phyloP scores from a whole-genome alignment of 2,888 invertebrate species.

The Diarsia mendica region DNA sequence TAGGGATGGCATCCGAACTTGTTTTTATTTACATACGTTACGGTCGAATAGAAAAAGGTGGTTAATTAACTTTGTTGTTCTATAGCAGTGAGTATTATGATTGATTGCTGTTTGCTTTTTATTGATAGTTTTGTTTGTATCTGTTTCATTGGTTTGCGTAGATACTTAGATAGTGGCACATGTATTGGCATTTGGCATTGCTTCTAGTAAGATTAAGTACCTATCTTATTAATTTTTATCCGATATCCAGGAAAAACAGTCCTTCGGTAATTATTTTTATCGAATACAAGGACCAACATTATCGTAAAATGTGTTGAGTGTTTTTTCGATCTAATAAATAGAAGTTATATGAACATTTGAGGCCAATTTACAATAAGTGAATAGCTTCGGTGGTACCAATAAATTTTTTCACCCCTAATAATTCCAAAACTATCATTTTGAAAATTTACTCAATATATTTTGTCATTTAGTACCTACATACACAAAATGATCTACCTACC shows the following conservation, averaged over 20 bases:
- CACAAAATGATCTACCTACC: background rate
- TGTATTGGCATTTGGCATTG: conserved; percentile 7
- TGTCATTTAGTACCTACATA: background rate
- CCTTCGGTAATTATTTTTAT: background rate
- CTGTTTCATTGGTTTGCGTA: conserved; percentile 34
- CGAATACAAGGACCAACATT: background rate
- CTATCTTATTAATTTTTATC: background rate
- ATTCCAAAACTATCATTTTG: background rate
- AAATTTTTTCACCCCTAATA: background rate
- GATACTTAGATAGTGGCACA: background rate
- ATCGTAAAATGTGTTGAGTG: background rate
- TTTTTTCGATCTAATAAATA: background rate
- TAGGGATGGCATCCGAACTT: conserved; percentile 76
- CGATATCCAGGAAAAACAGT: background rate
- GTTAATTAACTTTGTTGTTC: conserved; percentile 69
- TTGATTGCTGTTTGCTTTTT: conserved; percentile 47
- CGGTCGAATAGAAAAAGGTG: conserved; percentile 72
- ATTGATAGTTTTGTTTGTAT: conserved; percentile 23
- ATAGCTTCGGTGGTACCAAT: background rate
- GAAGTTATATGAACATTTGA: background rate
- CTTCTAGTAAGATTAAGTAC: background rate
- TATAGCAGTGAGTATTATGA: conserved; percentile 27
- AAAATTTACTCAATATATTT: background rate
- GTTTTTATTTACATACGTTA: conserved; percentile 73
- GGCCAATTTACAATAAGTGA: background rate